Evolutionary conservation across 2,888 invertebrate genomes (phyloP).

Genomic region (Hirtodrosophila trivittata): DNA sequence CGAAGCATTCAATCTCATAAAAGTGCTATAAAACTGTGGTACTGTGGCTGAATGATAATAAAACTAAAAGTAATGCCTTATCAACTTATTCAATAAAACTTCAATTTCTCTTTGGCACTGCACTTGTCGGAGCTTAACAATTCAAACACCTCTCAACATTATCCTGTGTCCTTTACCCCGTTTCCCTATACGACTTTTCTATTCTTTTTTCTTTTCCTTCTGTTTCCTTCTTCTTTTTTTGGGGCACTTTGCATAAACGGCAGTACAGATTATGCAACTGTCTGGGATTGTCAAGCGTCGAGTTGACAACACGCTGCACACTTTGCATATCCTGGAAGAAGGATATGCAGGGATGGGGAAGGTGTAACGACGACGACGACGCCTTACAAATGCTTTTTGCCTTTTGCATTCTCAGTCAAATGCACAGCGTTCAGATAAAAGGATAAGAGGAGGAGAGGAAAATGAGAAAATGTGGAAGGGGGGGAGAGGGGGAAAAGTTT

Average conservation of each 20-base stretch:
- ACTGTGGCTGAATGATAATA: slow-evolving; percentile 3
- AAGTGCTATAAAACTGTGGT: slow-evolving; percentile 20
- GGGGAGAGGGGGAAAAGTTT: slow-evolving; percentile 40
- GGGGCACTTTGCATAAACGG: slow-evolving; percentile 72
- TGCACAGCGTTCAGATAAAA: slow-evolving; percentile 58
- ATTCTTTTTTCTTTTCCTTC: slow-evolving; percentile 16
- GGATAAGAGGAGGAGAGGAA: slow-evolving; percentile 9
- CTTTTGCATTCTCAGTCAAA: slow-evolving; percentile 59
- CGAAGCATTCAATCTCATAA: neutral
- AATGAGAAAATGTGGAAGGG: neutral
- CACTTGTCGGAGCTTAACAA: slow-evolving; percentile 44
- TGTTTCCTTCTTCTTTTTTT: slow-evolving; percentile 36
- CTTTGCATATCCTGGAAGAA: slow-evolving; percentile 67
- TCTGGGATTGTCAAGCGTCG: slow-evolving; percentile 67
- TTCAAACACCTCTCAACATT: slow-evolving; percentile 57
- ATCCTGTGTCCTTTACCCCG: slow-evolving; percentile 23
- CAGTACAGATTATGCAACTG: slow-evolving; percentile 76
- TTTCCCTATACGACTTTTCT: neutral
- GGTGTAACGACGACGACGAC: neutral
- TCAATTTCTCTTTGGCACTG: slow-evolving; percentile 48
- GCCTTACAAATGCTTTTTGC: slow-evolving; percentile 71
- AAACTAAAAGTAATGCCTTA: slow-evolving; percentile 27
- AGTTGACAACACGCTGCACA: slow-evolving; percentile 65
- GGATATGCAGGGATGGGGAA: slow-evolving; percentile 32
- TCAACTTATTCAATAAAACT: slow-evolving; percentile 69